phyloP scores from a whole-genome alignment of 2,113 vertebrate species.

The Plectropomus leopardus region DNA sequence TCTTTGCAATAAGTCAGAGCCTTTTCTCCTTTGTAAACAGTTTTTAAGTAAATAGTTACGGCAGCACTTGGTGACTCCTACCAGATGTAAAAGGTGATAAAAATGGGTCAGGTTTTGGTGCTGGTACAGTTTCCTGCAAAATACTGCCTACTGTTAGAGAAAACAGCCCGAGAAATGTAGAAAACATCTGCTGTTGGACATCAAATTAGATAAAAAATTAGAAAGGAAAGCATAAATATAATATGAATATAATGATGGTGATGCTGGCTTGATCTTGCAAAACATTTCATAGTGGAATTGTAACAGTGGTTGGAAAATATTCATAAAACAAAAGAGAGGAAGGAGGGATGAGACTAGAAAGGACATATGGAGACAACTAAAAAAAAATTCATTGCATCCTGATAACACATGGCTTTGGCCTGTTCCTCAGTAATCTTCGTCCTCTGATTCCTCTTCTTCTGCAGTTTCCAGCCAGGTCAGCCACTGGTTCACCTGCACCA shows the following conservation, averaged over 20 bases:
- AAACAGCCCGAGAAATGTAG: slow-evolving; percentile 57
- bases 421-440: slow-evolving; percentile 95
- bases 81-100: slow-evolving; percentile 58
- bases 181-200: slow-evolving; percentile 50
- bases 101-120: slow-evolving; percentile 47
- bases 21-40: slow-evolving; percentile 74
- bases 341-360: background rate
- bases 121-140: slow-evolving; percentile 56
- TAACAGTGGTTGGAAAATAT: slow-evolving; percentile 90
- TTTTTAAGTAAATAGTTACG: slow-evolving; percentile 57
- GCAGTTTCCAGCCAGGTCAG: slow-evolving; percentile 99
- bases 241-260: slow-evolving; percentile 63
- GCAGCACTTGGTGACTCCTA: slow-evolving; percentile 72
- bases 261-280: slow-evolving; percentile 85
- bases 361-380: background rate
- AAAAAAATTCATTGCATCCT: slow-evolving; percentile 89
- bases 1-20: slow-evolving; percentile 87
- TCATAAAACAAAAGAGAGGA: slow-evolving; percentile 24
- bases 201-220: slow-evolving; percentile 19
- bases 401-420: slow-evolving; percentile 92
- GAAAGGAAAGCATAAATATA: slow-evolving; percentile 47
- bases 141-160: slow-evolving; percentile 46
- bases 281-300: slow-evolving; percentile 88
- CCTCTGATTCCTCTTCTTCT: slow-evolving; percentile 99
- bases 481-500: slow-evolving; percentile 95